Evolutionary conservation across 2,113 vertebrate species (phyloP).

Genomic region (Strigops habroptila): DNA sequence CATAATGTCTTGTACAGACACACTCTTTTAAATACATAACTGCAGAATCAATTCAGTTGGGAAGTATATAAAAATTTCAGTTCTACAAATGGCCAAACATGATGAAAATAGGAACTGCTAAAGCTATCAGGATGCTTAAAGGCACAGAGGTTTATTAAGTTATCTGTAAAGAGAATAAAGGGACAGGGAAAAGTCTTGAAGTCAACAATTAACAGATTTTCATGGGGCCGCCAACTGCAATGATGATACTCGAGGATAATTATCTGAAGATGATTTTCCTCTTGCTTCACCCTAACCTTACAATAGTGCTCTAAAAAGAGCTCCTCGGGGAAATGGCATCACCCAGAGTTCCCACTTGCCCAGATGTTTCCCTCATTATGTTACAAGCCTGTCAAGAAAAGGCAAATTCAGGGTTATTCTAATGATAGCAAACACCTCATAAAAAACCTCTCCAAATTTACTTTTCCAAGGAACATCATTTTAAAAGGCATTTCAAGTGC

Average conservation of each 20-base stretch:
- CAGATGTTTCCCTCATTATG: slow-evolving; percentile 76
- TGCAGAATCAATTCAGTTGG: slow-evolving; percentile 58
- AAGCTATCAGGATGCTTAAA: slow-evolving; percentile 56
- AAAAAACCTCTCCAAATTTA: slow-evolving; percentile 70
- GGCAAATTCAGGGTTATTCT: slow-evolving; percentile 71
- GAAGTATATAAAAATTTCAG: slow-evolving; percentile 63
- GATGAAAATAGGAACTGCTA: slow-evolving; percentile 55
- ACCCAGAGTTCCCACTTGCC: slow-evolving; percentile 58
- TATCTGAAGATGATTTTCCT: slow-evolving; percentile 20
- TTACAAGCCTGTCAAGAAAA: slow-evolving; percentile 61
- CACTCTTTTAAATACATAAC: not conserved
- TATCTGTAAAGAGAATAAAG: not conserved
- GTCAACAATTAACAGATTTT: not conserved
- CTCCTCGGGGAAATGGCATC: slow-evolving; percentile 57
- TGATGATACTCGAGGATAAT: not conserved
- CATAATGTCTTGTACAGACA: slow-evolving; percentile 31
- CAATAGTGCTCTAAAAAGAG: not conserved
- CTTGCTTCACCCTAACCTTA: slow-evolving; percentile 29
- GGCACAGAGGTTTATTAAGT: not conserved
- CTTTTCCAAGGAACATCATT: slow-evolving; percentile 71
- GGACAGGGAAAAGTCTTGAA: not conserved
- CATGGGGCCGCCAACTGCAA: not conserved
- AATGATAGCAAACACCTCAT: slow-evolving; percentile 76
- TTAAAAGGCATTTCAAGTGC: slow-evolving; percentile 52
- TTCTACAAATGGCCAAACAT: slow-evolving; percentile 51